Evolutionary conservation across 2,797 vertebrate species (phyloP).

Genomic region (Enteromius unitaeniatus): DNA sequence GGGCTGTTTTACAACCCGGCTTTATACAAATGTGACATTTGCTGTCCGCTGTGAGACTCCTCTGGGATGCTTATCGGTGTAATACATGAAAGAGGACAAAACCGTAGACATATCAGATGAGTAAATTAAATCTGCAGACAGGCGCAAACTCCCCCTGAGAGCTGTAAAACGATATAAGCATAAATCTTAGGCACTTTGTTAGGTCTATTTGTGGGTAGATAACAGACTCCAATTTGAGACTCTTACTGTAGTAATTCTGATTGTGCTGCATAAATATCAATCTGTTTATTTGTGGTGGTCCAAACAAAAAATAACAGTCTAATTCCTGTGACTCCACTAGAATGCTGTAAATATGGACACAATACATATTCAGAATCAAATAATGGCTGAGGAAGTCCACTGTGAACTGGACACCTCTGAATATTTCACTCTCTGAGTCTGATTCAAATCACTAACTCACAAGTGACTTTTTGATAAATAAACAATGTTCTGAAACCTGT

Average conservation of each 20-base stretch:
- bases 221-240: constrained; percentile 1
- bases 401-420: background rate
- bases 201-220: constrained; percentile 27
- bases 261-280: background rate
- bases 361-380: background rate
- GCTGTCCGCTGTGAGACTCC: constrained; percentile 20
- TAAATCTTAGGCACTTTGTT: constrained; percentile 22
- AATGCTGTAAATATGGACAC: background rate
- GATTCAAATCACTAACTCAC: background rate
- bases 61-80: constrained; percentile 36
- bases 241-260: background rate
- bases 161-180: constrained; percentile 5
- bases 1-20: background rate
- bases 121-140: constrained; percentile 47
- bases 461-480: background rate
- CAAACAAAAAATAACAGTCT: background rate
- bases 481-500: background rate
- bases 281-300: background rate
- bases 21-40: constrained; percentile 40
- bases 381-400: background rate
- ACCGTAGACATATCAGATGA: constrained; percentile 26
- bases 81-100: constrained; percentile 30
- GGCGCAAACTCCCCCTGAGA: constrained; percentile 12
- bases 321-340: background rate
- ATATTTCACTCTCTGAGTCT: background rate